phyloP scores from a whole-genome alignment of 2,113 vertebrate species.

The Arvicanthis niloticus region DNA sequence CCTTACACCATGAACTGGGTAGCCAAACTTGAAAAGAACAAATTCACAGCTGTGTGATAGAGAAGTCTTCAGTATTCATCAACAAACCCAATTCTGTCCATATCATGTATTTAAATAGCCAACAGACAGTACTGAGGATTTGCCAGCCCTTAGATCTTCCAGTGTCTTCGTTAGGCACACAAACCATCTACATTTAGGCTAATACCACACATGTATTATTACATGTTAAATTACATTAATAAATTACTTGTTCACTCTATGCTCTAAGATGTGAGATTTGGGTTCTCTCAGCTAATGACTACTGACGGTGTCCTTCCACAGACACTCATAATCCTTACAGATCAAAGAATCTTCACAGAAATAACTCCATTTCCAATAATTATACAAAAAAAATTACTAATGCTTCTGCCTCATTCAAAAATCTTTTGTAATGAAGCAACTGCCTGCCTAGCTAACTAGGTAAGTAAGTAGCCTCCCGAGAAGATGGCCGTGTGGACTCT shows the following conservation, averaged over 20 bases:
- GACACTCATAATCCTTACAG: background rate
- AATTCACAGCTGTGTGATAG: background rate
- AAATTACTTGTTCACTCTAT: background rate
- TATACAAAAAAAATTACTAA: background rate
- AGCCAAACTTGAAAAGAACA: background rate
- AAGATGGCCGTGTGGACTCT: background rate
- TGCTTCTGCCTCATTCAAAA: background rate
- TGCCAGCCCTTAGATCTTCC: background rate
- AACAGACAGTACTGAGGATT: background rate
- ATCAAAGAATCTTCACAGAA: slow-evolving; percentile 43
- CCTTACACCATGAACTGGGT: background rate
- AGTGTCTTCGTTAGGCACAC: background rate
- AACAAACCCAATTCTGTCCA: background rate
- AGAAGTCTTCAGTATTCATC: background rate
- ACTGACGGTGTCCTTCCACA: slow-evolving; percentile 7
- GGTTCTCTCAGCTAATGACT: background rate
- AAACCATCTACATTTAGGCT: background rate
- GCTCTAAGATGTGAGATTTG: background rate
- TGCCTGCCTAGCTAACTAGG: background rate
- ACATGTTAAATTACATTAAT: slow-evolving; percentile 5
- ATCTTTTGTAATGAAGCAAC: background rate
- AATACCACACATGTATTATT: background rate
- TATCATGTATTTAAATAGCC: background rate
- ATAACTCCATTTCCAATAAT: slow-evolving; percentile 38
- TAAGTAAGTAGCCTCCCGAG: background rate